Evolutionary conservation across 1,140 invertebrate species (phyloP), one percentile per base, ranked within the genome.

Genomic region (Drosophila pruinosa): DNA sequence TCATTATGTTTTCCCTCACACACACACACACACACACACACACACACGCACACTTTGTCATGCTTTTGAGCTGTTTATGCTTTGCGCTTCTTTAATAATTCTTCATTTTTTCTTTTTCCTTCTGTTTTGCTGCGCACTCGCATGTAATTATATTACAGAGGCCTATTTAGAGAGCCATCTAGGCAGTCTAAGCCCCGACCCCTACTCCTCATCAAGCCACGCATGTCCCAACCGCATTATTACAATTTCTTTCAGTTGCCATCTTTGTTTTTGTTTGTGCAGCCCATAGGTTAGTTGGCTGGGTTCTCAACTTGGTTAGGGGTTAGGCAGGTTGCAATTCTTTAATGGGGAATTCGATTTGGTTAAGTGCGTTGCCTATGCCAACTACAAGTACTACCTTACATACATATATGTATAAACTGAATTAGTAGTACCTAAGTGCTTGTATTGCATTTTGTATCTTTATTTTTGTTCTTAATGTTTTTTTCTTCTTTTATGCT

Each of bases 281-380:
- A 22, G 41, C 61, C 15, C 41, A 68, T 68, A 62, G 72, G 65
- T 70, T 70, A 58, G 52, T 61, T 65, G 8, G 39, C 19, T 47
- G 10, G 21, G 50, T 57, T 68, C 34, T 28, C 41, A 31, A 47
- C 56, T 47, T 28, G 47, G 43, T 24, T 28, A 47, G 48, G 24
- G 54, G 26, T 57, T 74, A 62, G 39, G 31, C 45, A 38, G 71
- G 61, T 54, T 79, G 53, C 74, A 75, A 75, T 83, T 83, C 75
- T 86, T 86, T 74, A 73, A 85, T 80, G 63, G 69, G 57, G 53
- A 85, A 88, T 89, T 89, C 68, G 83, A 88, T 88, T 88, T 88
- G 82, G 82, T 88, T 88, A 86, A 88, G 81, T 88, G 82, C 78
- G 78, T 75, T 75, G 24, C 21, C 19, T 38, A 26, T 52, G 61